These are phyloP conservation scores for Mirounga angustirostris DNA, from an alignment of 2,113 vertebrate species.

Conservation along the genomic window DNA sequence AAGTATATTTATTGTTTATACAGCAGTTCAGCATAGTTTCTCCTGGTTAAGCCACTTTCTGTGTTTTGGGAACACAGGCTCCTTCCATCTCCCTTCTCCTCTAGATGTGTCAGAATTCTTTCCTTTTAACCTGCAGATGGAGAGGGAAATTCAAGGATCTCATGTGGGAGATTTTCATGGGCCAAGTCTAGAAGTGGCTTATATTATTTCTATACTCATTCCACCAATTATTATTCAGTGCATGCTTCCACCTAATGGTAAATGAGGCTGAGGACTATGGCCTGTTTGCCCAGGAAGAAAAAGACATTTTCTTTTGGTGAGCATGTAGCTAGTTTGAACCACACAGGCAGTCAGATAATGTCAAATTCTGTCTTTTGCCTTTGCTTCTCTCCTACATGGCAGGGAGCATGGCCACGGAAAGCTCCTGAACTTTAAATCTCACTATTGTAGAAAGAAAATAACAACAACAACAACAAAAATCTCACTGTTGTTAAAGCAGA, in stretches of 20 bases:
- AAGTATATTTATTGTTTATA: neutral
- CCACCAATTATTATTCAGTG: neutral
- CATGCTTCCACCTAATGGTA: neutral
- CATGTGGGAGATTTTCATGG: neutral
- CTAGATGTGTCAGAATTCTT: neutral
- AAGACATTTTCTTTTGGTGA: neutral
- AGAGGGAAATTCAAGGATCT: constrained; percentile 3
- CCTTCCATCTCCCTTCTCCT: neutral
- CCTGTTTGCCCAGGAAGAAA: neutral
- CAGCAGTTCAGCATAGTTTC: neutral
- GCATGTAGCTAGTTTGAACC: neutral
- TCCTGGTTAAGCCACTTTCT: neutral
- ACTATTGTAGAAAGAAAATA: neutral
- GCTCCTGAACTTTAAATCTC: neutral
- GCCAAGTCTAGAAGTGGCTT: neutral
- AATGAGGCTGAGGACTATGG: constrained; percentile 25
- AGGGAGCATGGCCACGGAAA: neutral
- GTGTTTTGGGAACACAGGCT: neutral
- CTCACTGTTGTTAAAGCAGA: neutral
- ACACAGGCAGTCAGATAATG: neutral
- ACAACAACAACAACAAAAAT: neutral
- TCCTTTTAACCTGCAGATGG: neutral
- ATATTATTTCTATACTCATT: neutral
- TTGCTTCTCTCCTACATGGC: neutral
- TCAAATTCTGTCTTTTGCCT: neutral